Percentiles rank a stretch among this genome's conserved stretches.
Conservation (phyloP, 1,140 invertebrate species). For the Steinernema khuongi region DNA sequence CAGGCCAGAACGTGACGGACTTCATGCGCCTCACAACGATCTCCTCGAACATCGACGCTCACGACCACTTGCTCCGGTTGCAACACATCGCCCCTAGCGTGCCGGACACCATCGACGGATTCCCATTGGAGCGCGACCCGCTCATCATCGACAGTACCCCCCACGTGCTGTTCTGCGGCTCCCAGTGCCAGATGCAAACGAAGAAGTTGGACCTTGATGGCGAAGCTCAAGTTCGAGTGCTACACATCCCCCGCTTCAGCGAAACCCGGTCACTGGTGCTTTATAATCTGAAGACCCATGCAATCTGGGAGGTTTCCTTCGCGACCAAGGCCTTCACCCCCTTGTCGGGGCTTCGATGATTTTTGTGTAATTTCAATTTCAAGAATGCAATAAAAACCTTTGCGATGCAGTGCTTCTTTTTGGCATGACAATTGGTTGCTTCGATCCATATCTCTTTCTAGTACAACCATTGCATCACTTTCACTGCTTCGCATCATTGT, state of each 20-base stretch:
- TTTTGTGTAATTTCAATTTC: too few species aligned
- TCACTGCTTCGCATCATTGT: too few species aligned
- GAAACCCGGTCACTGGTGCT: neutral
- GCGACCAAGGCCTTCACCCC: neutral
- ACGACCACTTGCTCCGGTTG: conserved; percentile 21
- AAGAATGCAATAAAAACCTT: too few species aligned
- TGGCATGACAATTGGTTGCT: too few species aligned
- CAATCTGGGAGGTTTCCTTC: neutral
- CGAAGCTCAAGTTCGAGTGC: neutral
- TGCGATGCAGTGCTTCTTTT: too few species aligned
- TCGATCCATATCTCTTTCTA: too few species aligned
- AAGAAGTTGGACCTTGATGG: neutral
- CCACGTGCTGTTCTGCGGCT: conserved; percentile 23
- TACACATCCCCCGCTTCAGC: conserved; percentile 23
- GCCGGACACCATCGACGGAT: conserved; percentile 26
- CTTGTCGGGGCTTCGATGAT: neutral
- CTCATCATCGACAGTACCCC: conserved; percentile 22
- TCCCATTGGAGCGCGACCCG: conserved; percentile 20
- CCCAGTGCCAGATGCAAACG: conserved; percentile 12
- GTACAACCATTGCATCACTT: too few species aligned
- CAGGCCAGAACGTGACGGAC: conserved; percentile 26
- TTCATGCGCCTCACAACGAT: conserved; percentile 18
- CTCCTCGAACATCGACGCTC: neutral
- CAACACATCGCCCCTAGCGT: conserved; percentile 26
- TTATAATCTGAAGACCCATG: conserved; percentile 21